Evolutionary conservation across 2,888 invertebrate genomes (phyloP).

Genomic region (Quadroppia sp.): DNA sequence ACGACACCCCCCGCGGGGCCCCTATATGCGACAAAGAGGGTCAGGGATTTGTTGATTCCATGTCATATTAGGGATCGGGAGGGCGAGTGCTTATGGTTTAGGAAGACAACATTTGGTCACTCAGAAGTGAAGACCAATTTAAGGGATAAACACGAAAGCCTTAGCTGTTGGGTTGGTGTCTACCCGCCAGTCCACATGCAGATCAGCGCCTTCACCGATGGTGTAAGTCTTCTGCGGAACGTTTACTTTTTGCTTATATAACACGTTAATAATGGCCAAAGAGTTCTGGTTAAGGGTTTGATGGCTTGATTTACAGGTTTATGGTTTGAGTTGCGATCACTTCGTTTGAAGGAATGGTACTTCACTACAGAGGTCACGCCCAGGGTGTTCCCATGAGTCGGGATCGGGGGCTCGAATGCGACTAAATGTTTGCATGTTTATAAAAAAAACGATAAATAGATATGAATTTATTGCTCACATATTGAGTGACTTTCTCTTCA

Average conservation of each 20-base stretch:
- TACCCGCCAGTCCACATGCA: slow-evolving; percentile 65
- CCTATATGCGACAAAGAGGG: background rate
- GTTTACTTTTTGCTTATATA: slow-evolving; percentile 41
- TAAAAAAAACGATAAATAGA: no score
- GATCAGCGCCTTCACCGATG: slow-evolving; percentile 68
- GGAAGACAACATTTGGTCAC: slow-evolving; percentile 67
- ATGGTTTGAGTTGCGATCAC: slow-evolving; percentile 13
- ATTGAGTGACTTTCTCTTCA: slow-evolving; percentile 43
- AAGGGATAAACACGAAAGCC: slow-evolving; percentile 55
- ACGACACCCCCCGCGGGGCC: background rate
- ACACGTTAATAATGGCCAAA: slow-evolving; percentile 22
- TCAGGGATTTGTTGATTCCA: background rate
- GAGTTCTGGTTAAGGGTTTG: slow-evolving; percentile 15
- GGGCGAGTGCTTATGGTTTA: slow-evolving; percentile 87
- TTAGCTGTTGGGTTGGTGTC: slow-evolving; percentile 66
- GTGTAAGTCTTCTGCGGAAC: slow-evolving; percentile 37
- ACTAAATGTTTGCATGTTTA: no score
- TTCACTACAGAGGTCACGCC: slow-evolving; percentile 22
- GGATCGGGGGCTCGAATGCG: background rate
- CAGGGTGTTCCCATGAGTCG: background rate
- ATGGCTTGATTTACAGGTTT: slow-evolving; percentile 38
- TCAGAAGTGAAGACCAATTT: slow-evolving; percentile 46
- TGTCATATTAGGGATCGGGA: slow-evolving; percentile 81
- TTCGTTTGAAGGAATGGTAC: slow-evolving; percentile 36
- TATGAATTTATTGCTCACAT: no score